Percentiles rank a stretch among this genome's conserved stretches.
phyloP scores from a whole-genome alignment of 2,888 invertebrate genomes.

The Lordiphosa andalusiaca region DNA sequence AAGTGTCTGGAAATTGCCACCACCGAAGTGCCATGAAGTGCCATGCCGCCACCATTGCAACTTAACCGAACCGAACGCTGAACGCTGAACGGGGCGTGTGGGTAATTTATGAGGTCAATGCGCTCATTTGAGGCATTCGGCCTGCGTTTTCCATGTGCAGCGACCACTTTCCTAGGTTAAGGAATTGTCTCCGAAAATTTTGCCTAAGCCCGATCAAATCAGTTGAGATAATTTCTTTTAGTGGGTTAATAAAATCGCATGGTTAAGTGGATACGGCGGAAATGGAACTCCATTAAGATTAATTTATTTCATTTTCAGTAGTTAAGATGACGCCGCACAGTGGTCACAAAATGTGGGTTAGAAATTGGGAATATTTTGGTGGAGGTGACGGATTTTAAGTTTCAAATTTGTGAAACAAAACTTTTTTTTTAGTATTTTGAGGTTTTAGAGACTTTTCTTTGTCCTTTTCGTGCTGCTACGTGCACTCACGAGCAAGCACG shows the following conservation, averaged over 20 bases:
- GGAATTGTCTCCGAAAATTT: slow-evolving; percentile 8
- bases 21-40: slow-evolving; percentile 34
- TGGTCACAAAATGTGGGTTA: background rate
- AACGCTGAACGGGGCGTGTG: slow-evolving; percentile 18
- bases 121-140: slow-evolving; percentile 24
- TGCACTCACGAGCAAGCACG: too few relatives aligned
- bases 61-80: slow-evolving; percentile 34
- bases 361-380: too few relatives aligned
- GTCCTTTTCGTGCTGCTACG: too few relatives aligned
- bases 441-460: too few relatives aligned
- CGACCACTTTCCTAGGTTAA: slow-evolving; percentile 11
- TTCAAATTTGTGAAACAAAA: too few relatives aligned
- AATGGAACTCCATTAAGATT: slow-evolving; percentile 6
- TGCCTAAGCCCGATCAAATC: background rate
- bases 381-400: too few relatives aligned
- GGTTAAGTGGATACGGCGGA: background rate
- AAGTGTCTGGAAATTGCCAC: slow-evolving; percentile 68
- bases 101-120: slow-evolving; percentile 69
- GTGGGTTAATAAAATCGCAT: slow-evolving; percentile 4
- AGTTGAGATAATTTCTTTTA: background rate
- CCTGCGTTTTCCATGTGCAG: background rate
- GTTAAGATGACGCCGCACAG: background rate
- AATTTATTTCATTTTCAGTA: slow-evolving; percentile 1
- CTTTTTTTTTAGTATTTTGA: too few relatives aligned
- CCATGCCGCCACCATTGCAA: slow-evolving; percentile 48